These are phyloP conservation scores for Ochropleura plecta DNA, from an alignment of 2,888 invertebrate genomes.

Conservation along the genomic window DNA sequence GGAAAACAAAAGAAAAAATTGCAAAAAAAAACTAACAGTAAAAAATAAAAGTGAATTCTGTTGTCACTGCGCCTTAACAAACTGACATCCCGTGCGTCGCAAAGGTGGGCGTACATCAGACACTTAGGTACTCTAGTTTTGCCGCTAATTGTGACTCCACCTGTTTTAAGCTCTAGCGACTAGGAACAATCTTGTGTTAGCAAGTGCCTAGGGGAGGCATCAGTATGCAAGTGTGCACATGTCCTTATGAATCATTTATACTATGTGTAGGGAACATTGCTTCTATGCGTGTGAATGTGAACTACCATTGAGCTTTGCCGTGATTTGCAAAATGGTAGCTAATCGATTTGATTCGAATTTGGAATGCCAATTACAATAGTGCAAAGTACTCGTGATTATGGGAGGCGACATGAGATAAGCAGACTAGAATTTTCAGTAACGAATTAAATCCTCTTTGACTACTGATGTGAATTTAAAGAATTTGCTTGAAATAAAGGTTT, in stretches of 20 bases:
- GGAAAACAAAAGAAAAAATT: not conserved
- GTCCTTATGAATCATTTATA: constrained; percentile 62
- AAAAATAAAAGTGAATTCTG: not conserved
- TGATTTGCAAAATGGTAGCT: constrained; percentile 62
- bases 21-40: not conserved
- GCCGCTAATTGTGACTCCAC: constrained; percentile 81
- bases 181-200: constrained; percentile 70
- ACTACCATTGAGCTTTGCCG: constrained; percentile 55
- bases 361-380: constrained; percentile 51
- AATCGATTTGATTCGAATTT: constrained; percentile 52
- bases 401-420: constrained; percentile 9
- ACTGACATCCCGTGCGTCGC: constrained; percentile 64
- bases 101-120: constrained; percentile 79
- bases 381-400: constrained; percentile 23
- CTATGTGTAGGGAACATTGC: constrained; percentile 43
- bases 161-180: constrained; percentile 72
- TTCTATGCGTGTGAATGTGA: constrained; percentile 58
- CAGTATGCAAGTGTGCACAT: constrained; percentile 62
- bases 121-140: constrained; percentile 77
- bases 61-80: constrained; percentile 65
- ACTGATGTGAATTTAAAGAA: not conserved
- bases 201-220: constrained; percentile 70
- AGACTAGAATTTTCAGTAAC: constrained; percentile 22
- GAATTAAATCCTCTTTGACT: constrained; percentile 1
- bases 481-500: not conserved